A percentile compares a stretch with the other conserved stretches of the same genome.
phyloP scores from a whole-genome alignment of 2,888 invertebrate species.

The Meteorus cinctellus region DNA sequence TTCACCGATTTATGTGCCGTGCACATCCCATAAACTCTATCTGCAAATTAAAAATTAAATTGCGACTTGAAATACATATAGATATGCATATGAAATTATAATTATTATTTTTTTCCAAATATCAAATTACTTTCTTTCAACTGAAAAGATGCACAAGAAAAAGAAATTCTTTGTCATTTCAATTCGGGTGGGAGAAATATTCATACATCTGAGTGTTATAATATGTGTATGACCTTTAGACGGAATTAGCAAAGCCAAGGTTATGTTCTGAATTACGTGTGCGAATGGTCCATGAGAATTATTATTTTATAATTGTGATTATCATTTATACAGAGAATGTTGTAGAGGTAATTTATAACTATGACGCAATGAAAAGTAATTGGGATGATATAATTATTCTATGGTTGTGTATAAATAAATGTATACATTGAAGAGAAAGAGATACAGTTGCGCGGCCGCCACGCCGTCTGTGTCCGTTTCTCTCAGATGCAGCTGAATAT shows the following conservation, averaged over 20 bases:
- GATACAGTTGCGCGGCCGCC: constrained; percentile 17
- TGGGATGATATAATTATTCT: constrained; percentile 43
- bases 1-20: constrained; percentile 13
- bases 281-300: constrained; percentile 30
- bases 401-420: neutral
- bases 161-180: neutral
- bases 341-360: neutral
- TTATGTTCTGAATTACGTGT: constrained; percentile 36
- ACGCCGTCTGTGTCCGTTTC: constrained; percentile 21
- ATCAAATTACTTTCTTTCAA: constrained; percentile 4
- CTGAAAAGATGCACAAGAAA: neutral
- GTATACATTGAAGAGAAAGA: constrained; percentile 26
- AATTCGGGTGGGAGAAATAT: neutral
- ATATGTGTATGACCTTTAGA: constrained; percentile 19
- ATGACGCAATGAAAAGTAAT: constrained; percentile 38
- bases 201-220: neutral
- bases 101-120: neutral
- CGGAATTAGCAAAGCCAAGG: constrained; percentile 36
- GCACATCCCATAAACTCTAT: neutral
- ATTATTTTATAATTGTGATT: constrained; percentile 40
- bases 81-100: neutral
- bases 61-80: neutral
- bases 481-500: neutral
- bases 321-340: neutral
- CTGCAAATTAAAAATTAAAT: constrained; percentile 22